A percentile compares a stretch with the other conserved stretches of the same genome.
phyloP scores from a whole-genome alignment of 2,888 invertebrate species.

The Melanotus villosus region DNA sequence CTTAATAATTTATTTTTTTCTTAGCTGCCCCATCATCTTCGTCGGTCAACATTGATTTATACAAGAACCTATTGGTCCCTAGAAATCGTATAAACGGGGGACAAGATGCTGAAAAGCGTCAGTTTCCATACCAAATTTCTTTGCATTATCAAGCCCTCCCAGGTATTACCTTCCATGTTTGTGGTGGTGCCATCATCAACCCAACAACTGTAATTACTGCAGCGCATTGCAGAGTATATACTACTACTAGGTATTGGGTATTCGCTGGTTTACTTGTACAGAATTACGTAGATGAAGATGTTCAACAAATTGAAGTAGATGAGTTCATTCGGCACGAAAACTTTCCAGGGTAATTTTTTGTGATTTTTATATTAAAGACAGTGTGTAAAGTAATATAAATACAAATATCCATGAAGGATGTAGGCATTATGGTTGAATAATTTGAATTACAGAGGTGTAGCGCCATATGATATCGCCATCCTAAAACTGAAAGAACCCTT shows the following conservation, averaged over 20 bases:
- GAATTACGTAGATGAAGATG: neutral
- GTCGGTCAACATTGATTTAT: neutral
- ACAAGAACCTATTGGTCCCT: neutral
- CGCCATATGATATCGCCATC: slow-evolving; percentile 11
- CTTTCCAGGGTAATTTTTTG: neutral
- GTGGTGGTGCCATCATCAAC: slow-evolving; percentile 1
- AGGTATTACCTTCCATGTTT: neutral
- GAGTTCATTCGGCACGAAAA: neutral
- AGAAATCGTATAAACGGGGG: neutral
- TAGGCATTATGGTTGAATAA: neutral
- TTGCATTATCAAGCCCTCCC: slow-evolving; percentile 51
- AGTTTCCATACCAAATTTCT: slow-evolving; percentile 18
- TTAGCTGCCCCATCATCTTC: neutral
- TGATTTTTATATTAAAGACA: too few species aligned
- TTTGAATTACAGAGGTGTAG: neutral
- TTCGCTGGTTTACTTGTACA: neutral
- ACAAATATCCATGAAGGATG: too few species aligned
- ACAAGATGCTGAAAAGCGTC: neutral
- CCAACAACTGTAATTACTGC: neutral
- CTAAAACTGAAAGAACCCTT: neutral
- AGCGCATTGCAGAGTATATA: neutral
- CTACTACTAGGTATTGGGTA: neutral
- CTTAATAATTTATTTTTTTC: too few species aligned
- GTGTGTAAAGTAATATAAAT: too few species aligned
- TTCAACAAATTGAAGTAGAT: neutral